A percentile compares a stretch with the other conserved stretches of the same genome.
Evolutionary conservation across 2,797 vertebrate genomes (phyloP).

Genomic region (Cichlasoma orientale): DNA sequence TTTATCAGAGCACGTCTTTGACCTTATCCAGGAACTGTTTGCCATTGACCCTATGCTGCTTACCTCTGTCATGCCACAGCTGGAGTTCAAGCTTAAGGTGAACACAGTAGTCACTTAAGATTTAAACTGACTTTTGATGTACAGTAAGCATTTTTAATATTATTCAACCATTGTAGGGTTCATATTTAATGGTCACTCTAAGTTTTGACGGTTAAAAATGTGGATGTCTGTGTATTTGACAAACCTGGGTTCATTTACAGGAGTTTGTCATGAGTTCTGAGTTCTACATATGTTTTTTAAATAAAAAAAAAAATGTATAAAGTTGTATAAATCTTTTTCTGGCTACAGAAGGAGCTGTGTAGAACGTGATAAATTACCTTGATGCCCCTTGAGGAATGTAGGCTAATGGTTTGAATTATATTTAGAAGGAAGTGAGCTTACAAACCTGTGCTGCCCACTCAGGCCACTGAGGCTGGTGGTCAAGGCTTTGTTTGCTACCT

Average conservation of each 20-base stretch:
- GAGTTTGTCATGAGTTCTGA: no score
- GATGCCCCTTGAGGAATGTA: background rate
- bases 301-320: no score
- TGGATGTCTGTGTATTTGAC: background rate
- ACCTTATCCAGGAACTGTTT: conserved; percentile 99
- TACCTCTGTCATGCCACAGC: conserved; percentile 97
- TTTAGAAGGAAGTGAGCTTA: background rate
- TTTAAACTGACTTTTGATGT: background rate
- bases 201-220: background rate
- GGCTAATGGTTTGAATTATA: background rate
- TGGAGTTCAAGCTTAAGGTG: conserved; percentile 99
- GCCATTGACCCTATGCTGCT: conserved; percentile 96
- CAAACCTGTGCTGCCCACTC: background rate
- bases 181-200: background rate
- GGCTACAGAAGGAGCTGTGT: background rate
- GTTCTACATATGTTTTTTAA: no score
- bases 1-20: conserved; percentile 97
- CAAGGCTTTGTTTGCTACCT: background rate
- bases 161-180: background rate
- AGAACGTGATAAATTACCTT: background rate
- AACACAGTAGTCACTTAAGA: background rate
- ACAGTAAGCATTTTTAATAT: background rate
- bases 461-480: background rate
- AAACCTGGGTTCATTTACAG: background rate
- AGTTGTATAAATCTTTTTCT: background rate